These are phyloP conservation scores for Holotrichia oblita DNA, from an alignment of 1,140 invertebrate species.

Conservation along the genomic window DNA sequence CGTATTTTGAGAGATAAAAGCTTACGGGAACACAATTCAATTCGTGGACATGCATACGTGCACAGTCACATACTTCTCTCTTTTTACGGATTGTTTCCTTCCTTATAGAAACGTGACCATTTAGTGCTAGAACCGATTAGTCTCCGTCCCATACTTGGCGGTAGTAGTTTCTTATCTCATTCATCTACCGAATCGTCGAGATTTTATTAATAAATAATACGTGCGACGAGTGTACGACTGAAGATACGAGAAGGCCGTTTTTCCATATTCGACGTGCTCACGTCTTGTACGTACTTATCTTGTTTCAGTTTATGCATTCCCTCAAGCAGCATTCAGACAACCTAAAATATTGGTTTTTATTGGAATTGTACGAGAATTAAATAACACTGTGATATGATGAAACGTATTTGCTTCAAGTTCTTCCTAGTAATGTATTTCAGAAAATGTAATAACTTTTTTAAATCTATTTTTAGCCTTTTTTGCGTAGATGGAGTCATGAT, in stretches of 20 bases:
- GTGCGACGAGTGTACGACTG: neutral
- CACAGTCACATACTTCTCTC: neutral
- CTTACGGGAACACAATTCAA: neutral
- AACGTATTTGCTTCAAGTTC: neutral
- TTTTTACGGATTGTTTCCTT: constrained; percentile 19
- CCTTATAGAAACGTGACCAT: constrained; percentile 24
- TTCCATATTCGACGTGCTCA: neutral
- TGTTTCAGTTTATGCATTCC: neutral
- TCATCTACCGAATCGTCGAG: constrained; percentile 17
- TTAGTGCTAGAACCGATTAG: constrained; percentile 13
- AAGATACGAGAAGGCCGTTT: constrained; percentile 2
- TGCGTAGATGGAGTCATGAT: too few relatives aligned
- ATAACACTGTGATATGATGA: neutral
- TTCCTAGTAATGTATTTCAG: neutral
- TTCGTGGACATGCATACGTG: neutral
- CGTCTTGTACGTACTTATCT: constrained; percentile 13
- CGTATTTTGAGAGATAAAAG: neutral
- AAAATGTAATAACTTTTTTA: too few relatives aligned
- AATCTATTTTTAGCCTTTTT: too few relatives aligned
- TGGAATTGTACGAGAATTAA: neutral
- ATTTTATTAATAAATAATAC: constrained; percentile 25
- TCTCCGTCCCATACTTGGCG: neutral
- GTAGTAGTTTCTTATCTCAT: constrained; percentile 7
- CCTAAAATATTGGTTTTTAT: neutral
- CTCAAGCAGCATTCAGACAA: neutral